A percentile compares a stretch with the other conserved stretches of the same genome.
phyloP scores from a whole-genome alignment of 2,888 invertebrate species.

The Stenurella melanura region DNA sequence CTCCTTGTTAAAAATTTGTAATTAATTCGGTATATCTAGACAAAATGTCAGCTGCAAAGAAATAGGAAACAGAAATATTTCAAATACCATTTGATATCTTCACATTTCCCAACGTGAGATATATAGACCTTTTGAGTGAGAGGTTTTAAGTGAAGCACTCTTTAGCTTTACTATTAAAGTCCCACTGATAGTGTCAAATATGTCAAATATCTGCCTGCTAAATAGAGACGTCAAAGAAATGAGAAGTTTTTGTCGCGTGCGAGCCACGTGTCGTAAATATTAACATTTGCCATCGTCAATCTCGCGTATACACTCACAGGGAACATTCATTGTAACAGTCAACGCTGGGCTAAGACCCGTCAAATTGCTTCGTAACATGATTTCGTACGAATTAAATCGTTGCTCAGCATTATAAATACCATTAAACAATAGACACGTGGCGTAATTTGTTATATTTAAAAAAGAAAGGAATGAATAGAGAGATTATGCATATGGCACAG shows the following conservation, averaged over 20 bases:
- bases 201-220: constrained; percentile 58
- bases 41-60: not conserved
- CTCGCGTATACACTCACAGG: constrained; percentile 43
- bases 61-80: not conserved
- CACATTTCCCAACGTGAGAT: not conserved
- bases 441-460: constrained; percentile 53
- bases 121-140: constrained; percentile 20
- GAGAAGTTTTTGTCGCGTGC: constrained; percentile 40
- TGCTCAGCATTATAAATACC: constrained; percentile 58
- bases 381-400: constrained; percentile 63
- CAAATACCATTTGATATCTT: too few species aligned
- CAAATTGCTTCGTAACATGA: constrained; percentile 65
- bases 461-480: not conserved
- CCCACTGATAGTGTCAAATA: constrained; percentile 62
- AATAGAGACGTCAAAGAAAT: constrained; percentile 60
- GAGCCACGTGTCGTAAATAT: constrained; percentile 66
- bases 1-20: too few species aligned
- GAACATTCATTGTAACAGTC: constrained; percentile 39
- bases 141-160: constrained; percentile 29
- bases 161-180: constrained; percentile 36
- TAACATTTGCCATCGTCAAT: constrained; percentile 59
- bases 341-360: constrained; percentile 61
- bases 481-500: not conserved
- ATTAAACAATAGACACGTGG: constrained; percentile 61
- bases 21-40: too few species aligned